A percentile compares a stretch with the other conserved stretches of the same genome.
Conservation (phyloP, 2,113 vertebrate genomes). For the Aleadryas rufinucha region DNA sequence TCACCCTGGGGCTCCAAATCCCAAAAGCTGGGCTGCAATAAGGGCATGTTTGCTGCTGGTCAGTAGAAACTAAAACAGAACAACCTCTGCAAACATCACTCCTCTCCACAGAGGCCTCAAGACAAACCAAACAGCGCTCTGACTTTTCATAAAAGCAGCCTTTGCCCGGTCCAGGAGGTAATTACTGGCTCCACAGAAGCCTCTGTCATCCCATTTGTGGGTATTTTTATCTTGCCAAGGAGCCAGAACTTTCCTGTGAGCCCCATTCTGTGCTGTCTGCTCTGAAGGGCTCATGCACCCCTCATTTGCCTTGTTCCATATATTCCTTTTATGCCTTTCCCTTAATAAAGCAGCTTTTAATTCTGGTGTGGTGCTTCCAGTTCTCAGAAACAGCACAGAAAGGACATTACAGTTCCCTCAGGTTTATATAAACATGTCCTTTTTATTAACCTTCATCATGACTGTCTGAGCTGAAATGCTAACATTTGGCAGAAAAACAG, state of each 20-base stretch:
- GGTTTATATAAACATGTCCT: background rate
- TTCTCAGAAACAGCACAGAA: constrained; percentile 9
- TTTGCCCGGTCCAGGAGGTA: background rate
- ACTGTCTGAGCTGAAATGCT: background rate
- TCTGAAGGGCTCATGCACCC: background rate
- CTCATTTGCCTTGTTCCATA: background rate
- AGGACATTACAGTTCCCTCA: background rate
- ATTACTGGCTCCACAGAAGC: background rate
- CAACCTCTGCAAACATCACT: background rate
- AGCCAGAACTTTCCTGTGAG: background rate
- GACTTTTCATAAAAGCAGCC: background rate
- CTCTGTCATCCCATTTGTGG: background rate
- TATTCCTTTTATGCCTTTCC: background rate
- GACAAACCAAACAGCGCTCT: background rate
- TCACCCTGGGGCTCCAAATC: background rate
- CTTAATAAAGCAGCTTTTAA: constrained; percentile 36
- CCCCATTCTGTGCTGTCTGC: background rate
- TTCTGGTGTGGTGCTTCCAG: background rate
- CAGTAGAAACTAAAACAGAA: background rate
- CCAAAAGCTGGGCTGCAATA: background rate
- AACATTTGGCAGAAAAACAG: background rate
- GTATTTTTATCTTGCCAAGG: background rate
- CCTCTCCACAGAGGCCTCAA: background rate
- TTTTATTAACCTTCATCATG: background rate
- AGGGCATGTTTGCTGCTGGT: background rate